phyloP scores from a whole-genome alignment of 2,797 vertebrate genomes.

The Okamejei kenojei region DNA sequence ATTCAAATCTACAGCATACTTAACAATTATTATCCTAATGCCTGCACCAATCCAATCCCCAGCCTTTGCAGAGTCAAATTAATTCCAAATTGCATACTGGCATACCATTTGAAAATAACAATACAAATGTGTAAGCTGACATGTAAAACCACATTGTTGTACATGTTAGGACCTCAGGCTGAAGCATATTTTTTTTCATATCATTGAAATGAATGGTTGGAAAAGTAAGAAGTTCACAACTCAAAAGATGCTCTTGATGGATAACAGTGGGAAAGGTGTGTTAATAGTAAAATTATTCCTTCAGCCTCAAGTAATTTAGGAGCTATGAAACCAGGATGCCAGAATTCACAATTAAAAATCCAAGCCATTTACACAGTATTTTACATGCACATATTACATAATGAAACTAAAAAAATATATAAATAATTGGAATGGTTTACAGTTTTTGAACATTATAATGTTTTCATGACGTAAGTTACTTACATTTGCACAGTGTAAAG shows the following conservation, averaged over 20 bases:
- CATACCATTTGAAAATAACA: background rate
- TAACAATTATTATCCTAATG: no score
- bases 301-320: conserved; percentile 7
- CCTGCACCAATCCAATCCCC: background rate
- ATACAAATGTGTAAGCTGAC: background rate
- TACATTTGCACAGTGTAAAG: conserved; percentile 99
- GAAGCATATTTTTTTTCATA: background rate
- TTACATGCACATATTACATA: background rate
- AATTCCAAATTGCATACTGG: background rate
- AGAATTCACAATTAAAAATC: background rate
- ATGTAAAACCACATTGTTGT: background rate
- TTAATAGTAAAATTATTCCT: background rate
- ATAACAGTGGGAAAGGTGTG: no score
- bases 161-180: background rate
- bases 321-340: background rate
- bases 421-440: background rate
- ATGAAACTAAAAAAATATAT: background rate
- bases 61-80: background rate
- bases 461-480: conserved; percentile 50
- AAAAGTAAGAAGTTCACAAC: background rate
- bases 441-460: background rate
- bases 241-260: background rate
- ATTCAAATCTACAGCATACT: background rate
- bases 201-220: background rate
- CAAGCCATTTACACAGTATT: background rate